Conservation (phyloP, 2,797 vertebrate species). For the Notolabrus celidotus region DNA sequence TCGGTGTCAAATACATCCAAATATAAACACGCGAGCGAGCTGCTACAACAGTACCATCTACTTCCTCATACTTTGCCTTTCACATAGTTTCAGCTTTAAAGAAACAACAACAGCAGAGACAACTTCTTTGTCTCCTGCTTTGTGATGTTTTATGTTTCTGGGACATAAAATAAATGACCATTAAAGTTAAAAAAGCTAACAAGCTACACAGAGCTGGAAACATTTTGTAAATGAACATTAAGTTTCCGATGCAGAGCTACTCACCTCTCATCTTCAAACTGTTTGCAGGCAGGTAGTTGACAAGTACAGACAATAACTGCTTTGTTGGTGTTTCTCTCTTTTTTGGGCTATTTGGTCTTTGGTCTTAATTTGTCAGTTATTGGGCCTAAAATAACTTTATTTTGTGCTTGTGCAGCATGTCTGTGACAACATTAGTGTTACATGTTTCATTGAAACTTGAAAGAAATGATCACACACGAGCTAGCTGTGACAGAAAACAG, state of each 20-base stretch:
- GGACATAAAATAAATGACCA: constrained; percentile 42
- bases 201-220: constrained; percentile 39
- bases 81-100: constrained; percentile 35
- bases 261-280: constrained; percentile 69
- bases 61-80: constrained; percentile 28
- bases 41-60: constrained; percentile 10
- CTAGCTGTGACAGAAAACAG: constrained; percentile 60
- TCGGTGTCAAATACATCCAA: constrained; percentile 13
- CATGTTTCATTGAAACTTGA: constrained; percentile 66
- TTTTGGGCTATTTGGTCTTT: constrained; percentile 64
- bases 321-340: constrained; percentile 55
- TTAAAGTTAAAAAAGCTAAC: constrained; percentile 56
- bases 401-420: constrained; percentile 53
- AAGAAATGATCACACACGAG: constrained; percentile 68
- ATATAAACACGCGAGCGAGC: background rate
- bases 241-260: constrained; percentile 52
- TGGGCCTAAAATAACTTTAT: constrained; percentile 72
- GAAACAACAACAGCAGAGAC: constrained; percentile 13
- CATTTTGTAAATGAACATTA: constrained; percentile 62
- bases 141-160: constrained; percentile 48
- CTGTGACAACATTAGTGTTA: constrained; percentile 69
- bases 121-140: constrained; percentile 21
- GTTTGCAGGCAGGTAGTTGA: constrained; percentile 54
- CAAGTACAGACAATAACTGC: constrained; percentile 63
- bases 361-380: constrained; percentile 77